Evolutionary conservation across 2,113 vertebrate species (phyloP).

Genomic region (Geococcyx californianus): DNA sequence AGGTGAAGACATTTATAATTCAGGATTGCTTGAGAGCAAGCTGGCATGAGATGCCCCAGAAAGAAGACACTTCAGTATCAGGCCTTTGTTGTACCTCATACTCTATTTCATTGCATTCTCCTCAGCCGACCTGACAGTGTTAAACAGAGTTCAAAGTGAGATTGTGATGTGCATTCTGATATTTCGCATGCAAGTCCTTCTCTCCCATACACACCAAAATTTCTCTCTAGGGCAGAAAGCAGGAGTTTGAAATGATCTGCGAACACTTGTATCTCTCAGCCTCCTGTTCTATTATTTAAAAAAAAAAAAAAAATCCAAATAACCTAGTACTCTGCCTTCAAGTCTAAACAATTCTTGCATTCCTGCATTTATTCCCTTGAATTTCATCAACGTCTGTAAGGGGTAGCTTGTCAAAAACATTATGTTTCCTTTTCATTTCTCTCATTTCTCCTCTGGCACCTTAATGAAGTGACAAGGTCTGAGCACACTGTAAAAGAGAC

Average conservation of each 20-base stretch:
- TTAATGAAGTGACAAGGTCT: not conserved
- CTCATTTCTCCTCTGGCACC: not conserved
- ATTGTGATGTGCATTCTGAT: accelerated
- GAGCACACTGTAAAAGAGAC: not conserved
- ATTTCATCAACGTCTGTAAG: not conserved
- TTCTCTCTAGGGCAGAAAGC: not conserved
- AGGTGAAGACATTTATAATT: not conserved
- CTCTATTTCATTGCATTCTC: not conserved
- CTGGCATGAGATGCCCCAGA: not conserved
- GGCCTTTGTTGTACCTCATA: not conserved
- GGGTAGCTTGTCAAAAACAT: not conserved
- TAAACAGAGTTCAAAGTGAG: not conserved
- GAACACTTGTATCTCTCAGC: not conserved
- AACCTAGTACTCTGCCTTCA: not conserved
- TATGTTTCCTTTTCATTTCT: not conserved
- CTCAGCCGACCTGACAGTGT: accelerated
- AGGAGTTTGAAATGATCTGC: not conserved
- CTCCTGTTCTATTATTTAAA: not conserved
- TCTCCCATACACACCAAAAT: not conserved
- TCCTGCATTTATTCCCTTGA: not conserved
- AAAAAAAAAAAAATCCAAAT: not conserved
- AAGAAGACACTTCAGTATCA: not conserved
- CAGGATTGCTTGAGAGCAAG: not conserved
- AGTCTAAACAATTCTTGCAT: not conserved
- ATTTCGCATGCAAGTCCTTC: not conserved